phyloP scores from a whole-genome alignment of 2,113 vertebrate genomes.

The Peromyscus maniculatus region DNA sequence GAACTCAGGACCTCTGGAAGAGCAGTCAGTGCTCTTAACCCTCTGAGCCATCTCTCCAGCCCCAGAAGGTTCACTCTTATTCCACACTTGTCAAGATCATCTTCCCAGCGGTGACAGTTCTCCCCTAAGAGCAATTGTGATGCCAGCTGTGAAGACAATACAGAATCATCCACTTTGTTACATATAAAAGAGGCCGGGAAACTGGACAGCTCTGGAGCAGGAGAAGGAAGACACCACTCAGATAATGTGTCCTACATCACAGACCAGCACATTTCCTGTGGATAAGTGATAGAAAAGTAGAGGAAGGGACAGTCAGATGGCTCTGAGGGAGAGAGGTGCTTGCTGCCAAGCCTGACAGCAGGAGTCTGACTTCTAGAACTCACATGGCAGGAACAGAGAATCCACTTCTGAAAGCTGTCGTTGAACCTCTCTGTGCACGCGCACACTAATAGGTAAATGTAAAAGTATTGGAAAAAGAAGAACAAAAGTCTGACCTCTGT shows the following conservation, averaged over 20 bases:
- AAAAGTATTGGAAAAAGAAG: background rate
- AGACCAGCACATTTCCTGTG: background rate
- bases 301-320: background rate
- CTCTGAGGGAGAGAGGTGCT: background rate
- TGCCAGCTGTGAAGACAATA: slow-evolving; percentile 50
- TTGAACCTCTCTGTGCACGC: background rate
- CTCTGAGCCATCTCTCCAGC: too few species aligned
- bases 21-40: too few species aligned
- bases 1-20: too few species aligned
- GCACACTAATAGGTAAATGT: background rate
- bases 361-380: background rate
- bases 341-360: background rate
- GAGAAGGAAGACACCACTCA: background rate
- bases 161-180: slow-evolving; percentile 51
- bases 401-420: background rate
- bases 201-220: background rate
- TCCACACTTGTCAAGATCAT: slow-evolving; percentile 16
- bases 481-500: background rate
- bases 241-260: background rate
- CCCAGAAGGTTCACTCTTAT: background rate
- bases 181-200: slow-evolving; percentile 21
- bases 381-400: background rate
- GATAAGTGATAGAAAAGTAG: slow-evolving; percentile 3
- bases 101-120: slow-evolving; percentile 34
- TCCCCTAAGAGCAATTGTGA: slow-evolving; percentile 47